These are phyloP conservation scores for Eleginops maclovinus DNA, from an alignment of 2,113 vertebrate species.

Conservation along the genomic window DNA sequence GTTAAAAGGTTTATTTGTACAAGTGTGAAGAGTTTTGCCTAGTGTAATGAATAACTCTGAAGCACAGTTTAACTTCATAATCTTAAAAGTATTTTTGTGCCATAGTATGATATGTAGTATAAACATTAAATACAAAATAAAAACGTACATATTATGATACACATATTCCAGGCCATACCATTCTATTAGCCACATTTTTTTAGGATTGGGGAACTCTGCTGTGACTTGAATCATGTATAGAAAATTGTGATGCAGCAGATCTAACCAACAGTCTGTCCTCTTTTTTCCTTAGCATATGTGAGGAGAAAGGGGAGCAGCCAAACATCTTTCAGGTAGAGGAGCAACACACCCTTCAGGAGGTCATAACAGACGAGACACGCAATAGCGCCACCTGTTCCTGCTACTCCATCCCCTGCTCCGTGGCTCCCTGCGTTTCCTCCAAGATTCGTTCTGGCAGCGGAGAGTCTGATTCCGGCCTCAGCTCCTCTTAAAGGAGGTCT, in stretches of 20 bases:
- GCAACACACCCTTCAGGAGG: conserved; percentile 89
- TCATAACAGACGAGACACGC: conserved; percentile 88
- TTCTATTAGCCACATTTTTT: not conserved
- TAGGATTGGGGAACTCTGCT: not conserved
- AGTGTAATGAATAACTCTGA: not conserved
- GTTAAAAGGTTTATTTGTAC: not conserved
- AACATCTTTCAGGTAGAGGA: conserved; percentile 96
- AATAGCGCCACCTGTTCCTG: conserved; percentile 88
- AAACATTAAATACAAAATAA: no score
- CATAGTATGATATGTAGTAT: not conserved
- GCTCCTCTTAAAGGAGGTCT: conserved; percentile 72
- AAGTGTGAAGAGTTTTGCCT: not conserved
- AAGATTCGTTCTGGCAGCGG: conserved; percentile 42
- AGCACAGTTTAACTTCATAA: not conserved
- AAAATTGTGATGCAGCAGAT: not conserved
- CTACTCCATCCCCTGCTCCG: conserved; percentile 84
- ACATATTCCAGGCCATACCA: not conserved
- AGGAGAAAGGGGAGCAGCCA: conserved; percentile 89
- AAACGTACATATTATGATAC: no score
- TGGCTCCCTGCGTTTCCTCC: conserved; percentile 53
- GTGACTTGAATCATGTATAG: not conserved
- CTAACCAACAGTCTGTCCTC: not conserved
- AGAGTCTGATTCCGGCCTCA: conserved; percentile 80
- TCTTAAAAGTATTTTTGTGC: not conserved
- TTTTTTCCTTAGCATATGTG: conserved; percentile 88